A percentile compares a stretch with the other conserved stretches of the same genome.
Evolutionary conservation across 2,888 invertebrate species (phyloP).

Genomic region (Eretmocerus hayati): DNA sequence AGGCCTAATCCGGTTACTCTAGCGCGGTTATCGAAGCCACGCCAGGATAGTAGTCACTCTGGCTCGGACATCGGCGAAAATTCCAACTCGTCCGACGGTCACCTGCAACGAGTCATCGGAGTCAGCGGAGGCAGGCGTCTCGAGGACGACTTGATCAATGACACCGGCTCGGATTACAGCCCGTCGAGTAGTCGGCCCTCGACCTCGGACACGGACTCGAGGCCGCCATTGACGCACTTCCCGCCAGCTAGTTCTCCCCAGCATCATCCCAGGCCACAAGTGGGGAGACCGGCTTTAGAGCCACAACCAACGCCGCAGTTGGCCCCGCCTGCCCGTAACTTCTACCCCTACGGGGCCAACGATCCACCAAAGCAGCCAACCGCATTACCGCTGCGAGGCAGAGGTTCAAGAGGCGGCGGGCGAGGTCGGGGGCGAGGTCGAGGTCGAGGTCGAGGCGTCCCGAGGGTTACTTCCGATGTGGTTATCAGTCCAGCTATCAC

Average conservation of each 20-base stretch:
- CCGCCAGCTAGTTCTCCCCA: constrained; percentile 4
- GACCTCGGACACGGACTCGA: constrained; percentile 36
- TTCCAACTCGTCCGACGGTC: constrained; percentile 43
- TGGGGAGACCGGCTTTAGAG: background rate
- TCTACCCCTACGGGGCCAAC: background rate
- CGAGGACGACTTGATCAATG: constrained; percentile 42
- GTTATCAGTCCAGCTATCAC: background rate
- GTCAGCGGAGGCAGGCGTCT: constrained; percentile 43
- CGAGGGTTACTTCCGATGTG: constrained; percentile 7
- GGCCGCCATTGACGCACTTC: constrained; percentile 20
- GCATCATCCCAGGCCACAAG: constrained; percentile 8
- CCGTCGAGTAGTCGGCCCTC: constrained; percentile 34
- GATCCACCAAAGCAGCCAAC: background rate
- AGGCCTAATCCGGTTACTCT: constrained; percentile 41
- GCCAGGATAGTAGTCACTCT: constrained; percentile 23
- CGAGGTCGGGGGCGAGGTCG: background rate
- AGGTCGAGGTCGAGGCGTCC: background rate
- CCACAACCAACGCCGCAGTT: constrained; percentile 5
- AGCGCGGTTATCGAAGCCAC: constrained; percentile 37
- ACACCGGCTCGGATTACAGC: constrained; percentile 38
- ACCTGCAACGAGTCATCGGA: constrained; percentile 40
- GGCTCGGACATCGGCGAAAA: constrained; percentile 40
- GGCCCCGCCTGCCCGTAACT: background rate
- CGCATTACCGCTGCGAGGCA: background rate
- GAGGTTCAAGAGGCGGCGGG: no score